Base-by-base conservation (phyloP, 2,797 vertebrate species). In the Enteromius unitaeniatus region DNA sequence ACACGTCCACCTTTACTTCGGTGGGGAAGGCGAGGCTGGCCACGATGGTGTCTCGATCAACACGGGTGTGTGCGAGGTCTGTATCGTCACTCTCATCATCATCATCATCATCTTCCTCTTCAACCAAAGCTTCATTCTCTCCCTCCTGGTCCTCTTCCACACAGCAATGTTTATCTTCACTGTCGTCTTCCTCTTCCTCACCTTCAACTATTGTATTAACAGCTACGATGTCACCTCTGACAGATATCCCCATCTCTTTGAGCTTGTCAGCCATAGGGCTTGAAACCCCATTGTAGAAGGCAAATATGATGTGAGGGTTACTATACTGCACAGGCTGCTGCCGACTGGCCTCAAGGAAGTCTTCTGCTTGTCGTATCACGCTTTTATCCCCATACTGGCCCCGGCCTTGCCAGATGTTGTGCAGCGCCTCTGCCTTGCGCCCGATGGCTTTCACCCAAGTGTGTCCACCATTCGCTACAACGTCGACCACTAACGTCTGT, bases 381-480 rank as follows among this genome's bases (percentile, higher is more conserved):
- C 97, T 98, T 89, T 97, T 98, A 92, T 98, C 97, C 0, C 98
- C 97, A 26, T 98, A 99, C 76, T 98, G 98, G 34, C 97, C 98
- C 37, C 97, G 93, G n/a, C 98, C 98, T 83, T 97, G 93, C 98
- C 97, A 99, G 91, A 98, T 98, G 89, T 97, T 98, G 91, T 99
- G 98, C 58, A 99, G 91, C 0, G 98, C 97, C 91, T 99, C 97
- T 0, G 98, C 97, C 88, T 99, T 99, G 4, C 97, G 94, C 34
- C 97, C 97, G 0, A 99, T 96, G 0, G 98, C 97, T 90, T 99
- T 99, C 85, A 99, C 97, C 98, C 98, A 99, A 0, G 97, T 97
- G 87, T 96, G 97, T 0, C 98, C 98, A 0, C 93, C 91, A 0
- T 97, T 96, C 1, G 97, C 98, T 23, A 99, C 97, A 4, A 99